phyloP scores from a whole-genome alignment of 2,113 vertebrate species.

The Hippocampus barbouri region DNA sequence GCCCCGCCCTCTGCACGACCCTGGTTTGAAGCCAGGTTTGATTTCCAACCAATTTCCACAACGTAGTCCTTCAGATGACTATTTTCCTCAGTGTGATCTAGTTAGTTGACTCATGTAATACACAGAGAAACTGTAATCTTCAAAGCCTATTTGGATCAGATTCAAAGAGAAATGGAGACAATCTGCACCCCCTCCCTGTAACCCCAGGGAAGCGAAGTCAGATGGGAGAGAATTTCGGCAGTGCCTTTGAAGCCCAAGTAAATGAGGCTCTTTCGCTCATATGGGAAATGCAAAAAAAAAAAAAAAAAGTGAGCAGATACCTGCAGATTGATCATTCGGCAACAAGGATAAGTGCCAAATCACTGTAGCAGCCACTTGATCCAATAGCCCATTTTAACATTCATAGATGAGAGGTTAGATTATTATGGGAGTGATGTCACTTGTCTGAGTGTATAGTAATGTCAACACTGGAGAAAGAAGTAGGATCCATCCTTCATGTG shows the following conservation, averaged over 20 bases:
- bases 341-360: slow-evolving; percentile 60
- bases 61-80: slow-evolving; percentile 38
- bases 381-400: slow-evolving; percentile 29
- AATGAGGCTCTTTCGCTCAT: slow-evolving; percentile 66
- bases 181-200: slow-evolving; percentile 4
- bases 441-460: slow-evolving; percentile 9
- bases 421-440: slow-evolving; percentile 22
- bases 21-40: slow-evolving; percentile 18
- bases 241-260: slow-evolving; percentile 68
- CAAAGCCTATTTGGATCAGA: slow-evolving; percentile 66
- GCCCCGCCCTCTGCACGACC: too few species aligned
- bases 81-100: slow-evolving; percentile 51
- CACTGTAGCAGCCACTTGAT: slow-evolving; percentile 36
- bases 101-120: slow-evolving; percentile 60
- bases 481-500: neutral
- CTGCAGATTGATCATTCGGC: slow-evolving; percentile 67
- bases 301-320: slow-evolving; percentile 49
- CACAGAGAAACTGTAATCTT: slow-evolving; percentile 52
- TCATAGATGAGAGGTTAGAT: slow-evolving; percentile 15
- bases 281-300: slow-evolving; percentile 37
- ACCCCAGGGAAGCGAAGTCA: slow-evolving; percentile 54
- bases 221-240: slow-evolving; percentile 64
- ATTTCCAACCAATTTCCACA: slow-evolving; percentile 37
- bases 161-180: slow-evolving; percentile 64
- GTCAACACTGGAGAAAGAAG: slow-evolving; percentile 17